Percentiles rank a stretch among this genome's conserved stretches.
Conservation (phyloP, 2,113 vertebrate genomes). For the Dryoscopus gambensis region DNA sequence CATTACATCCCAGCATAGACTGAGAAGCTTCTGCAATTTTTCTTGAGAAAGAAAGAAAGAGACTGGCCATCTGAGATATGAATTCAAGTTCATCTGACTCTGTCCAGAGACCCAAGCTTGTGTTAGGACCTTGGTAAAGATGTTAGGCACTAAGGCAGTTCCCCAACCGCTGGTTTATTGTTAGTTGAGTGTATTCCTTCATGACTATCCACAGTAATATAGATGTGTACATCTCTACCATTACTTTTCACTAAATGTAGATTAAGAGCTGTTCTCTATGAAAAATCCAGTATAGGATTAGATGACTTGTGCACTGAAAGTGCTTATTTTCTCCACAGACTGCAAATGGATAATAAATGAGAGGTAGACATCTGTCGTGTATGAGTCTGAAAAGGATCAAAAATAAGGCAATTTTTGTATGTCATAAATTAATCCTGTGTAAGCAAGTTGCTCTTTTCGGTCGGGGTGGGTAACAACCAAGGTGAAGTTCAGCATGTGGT, state of each 20-base stretch:
- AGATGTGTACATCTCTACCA: background rate
- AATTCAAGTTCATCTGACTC: background rate
- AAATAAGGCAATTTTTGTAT: background rate
- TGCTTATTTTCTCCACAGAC: background rate
- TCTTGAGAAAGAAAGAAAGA: background rate
- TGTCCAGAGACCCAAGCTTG: background rate
- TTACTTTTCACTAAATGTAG: background rate
- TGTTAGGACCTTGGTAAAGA: background rate
- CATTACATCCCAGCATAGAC: background rate
- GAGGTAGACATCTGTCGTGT: background rate
- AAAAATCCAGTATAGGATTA: background rate
- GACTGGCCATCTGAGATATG: background rate
- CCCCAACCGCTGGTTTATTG: accelerated
- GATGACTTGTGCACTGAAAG: background rate
- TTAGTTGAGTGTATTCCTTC: background rate
- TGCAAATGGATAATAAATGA: background rate
- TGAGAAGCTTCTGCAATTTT: background rate
- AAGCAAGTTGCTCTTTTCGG: background rate
- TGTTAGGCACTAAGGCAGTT: background rate
- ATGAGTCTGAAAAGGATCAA: background rate
- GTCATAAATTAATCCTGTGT: background rate
- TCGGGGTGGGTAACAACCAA: background rate
- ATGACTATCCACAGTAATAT: background rate
- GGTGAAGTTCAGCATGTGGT: background rate
- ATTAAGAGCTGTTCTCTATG: background rate